Base-by-base conservation (phyloP, 2,888 invertebrate species). In the Hirtodrosophila confusa region DNA sequence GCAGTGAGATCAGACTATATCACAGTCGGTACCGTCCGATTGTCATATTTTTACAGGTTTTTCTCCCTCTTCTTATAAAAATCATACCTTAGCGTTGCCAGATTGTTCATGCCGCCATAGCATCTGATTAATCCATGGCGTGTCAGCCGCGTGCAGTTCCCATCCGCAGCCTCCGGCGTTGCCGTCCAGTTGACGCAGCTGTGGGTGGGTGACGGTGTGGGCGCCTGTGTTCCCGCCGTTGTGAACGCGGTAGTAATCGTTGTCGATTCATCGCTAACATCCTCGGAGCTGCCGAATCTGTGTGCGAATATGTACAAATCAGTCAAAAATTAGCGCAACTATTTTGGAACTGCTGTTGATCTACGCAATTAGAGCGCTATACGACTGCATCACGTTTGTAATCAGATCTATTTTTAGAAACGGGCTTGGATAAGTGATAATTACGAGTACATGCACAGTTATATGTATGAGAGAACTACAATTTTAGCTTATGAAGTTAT, bases 41-140 rank as follows among this genome's bases (percentile, higher is more conserved):
- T 27, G 6, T 3, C 6, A 27, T 3, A 27, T 27, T 31, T 31
- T 31, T 2, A 27, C 6, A 2, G 1, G 27, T 27, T 27, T 27
- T 3, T 27, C 17, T 17, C 17, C 17, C 17, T 17, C 17, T 2
- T 4, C 5, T 27, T 4, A 1, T n/a, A 7, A 7, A 3, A 0
- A 0, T 53, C 55, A 17, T 68, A 90, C 90, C 72, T 75, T 4
- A 90, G 51, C 31, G 75, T 31, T 8, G 75, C 82, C 37, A 90
- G 58, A 75, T 90, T 91, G 33, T 89, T 86, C 76, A 90, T 88
- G 35, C 90, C 90, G 12, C 91, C 91, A 53, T 86, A 89, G 63
- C 91, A 91, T 37, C 88, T 79, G 3, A 91, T 57, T 2, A 85
- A 60, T n/a, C 88, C 89, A 43, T 74, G 75, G 4, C 71, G 70